Percentiles rank a stretch among this genome's conserved stretches.
These are phyloP conservation scores for Styela clava DNA, from an alignment of 23 tunicate genomes.

Conservation along the genomic window DNA sequence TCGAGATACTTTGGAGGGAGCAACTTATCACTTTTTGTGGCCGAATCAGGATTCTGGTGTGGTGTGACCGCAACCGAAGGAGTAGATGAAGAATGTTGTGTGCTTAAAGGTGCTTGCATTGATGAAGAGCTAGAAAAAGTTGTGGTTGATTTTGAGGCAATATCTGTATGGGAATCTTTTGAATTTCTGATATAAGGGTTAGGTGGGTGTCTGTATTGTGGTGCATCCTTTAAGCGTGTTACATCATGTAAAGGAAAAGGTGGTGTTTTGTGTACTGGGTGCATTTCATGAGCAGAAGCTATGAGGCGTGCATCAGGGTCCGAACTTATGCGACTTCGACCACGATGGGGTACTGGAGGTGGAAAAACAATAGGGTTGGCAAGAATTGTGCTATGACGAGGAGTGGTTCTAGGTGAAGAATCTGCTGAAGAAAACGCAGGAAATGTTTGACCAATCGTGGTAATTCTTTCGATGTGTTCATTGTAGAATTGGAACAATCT, in stretches of 20 bases:
- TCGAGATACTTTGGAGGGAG: background rate
- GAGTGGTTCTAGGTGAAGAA: slow-evolving; percentile 78
- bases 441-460: slow-evolving; percentile 39
- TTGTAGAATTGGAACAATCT: slow-evolving; percentile 55
- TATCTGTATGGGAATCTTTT: background rate
- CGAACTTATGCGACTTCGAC: slow-evolving; percentile 11
- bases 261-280: background rate
- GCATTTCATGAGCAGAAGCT: background rate
- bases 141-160: background rate
- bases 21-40: background rate
- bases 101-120: background rate
- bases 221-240: slow-evolving; percentile 16
- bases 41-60: background rate
- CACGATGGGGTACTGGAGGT: background rate
- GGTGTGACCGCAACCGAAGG: background rate
- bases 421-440: slow-evolving; percentile 73
- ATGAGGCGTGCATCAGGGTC: background rate
- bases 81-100: background rate
- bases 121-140: background rate
- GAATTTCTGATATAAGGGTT: background rate
- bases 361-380: slow-evolving; percentile 15
- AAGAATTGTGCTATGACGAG: slow-evolving; percentile 40
- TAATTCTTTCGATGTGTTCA: slow-evolving; percentile 65
- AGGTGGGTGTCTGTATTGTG: slow-evolving; percentile 3
- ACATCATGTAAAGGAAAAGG: slow-evolving; percentile 9